Evolutionary conservation across 2,888 invertebrate genomes (phyloP).

Genomic region (Parnassius orleans): DNA sequence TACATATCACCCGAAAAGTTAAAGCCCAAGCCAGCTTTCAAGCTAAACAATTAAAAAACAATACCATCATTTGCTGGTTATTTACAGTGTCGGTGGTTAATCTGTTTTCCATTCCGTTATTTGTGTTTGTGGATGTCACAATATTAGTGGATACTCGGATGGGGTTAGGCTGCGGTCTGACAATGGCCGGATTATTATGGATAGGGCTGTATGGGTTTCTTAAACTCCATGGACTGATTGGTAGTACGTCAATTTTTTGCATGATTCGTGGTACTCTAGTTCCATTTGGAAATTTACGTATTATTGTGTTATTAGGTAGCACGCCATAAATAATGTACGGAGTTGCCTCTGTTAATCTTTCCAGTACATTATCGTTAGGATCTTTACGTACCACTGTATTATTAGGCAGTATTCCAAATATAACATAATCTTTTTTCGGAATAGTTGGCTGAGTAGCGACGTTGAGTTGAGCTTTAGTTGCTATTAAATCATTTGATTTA

Average conservation of each 20-base stretch:
- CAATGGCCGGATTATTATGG: slow-evolving; percentile 80
- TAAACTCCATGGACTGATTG: slow-evolving; percentile 82
- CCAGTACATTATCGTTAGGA: slow-evolving; percentile 84
- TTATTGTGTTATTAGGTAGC: slow-evolving; percentile 88
- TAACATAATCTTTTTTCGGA: slow-evolving; percentile 85
- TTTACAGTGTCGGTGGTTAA: slow-evolving; percentile 80
- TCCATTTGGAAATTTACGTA: slow-evolving; percentile 90
- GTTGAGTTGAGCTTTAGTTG: slow-evolving; percentile 45
- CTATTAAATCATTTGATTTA: slow-evolving; percentile 42
- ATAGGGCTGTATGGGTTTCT: slow-evolving; percentile 82
- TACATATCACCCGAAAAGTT: slow-evolving; percentile 46
- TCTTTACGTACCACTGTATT: slow-evolving; percentile 89
- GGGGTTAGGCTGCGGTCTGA: slow-evolving; percentile 80
- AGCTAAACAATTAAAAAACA: slow-evolving; percentile 77
- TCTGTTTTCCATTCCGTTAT: slow-evolving; percentile 80
- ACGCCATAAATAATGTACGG: slow-evolving; percentile 89
- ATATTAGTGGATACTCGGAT: slow-evolving; percentile 85
- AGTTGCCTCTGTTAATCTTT: slow-evolving; percentile 84
- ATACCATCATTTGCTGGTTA: slow-evolving; percentile 79
- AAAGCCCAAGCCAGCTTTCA: slow-evolving; percentile 71
- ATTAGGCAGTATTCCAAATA: slow-evolving; percentile 89
- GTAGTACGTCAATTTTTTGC: slow-evolving; percentile 81
- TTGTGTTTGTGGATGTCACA: slow-evolving; percentile 81
- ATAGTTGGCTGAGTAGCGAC: slow-evolving; percentile 47
- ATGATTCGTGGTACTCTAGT: slow-evolving; percentile 86